Base-by-base conservation (phyloP, 1,140 invertebrate species). In the Euura lappo region DNA sequence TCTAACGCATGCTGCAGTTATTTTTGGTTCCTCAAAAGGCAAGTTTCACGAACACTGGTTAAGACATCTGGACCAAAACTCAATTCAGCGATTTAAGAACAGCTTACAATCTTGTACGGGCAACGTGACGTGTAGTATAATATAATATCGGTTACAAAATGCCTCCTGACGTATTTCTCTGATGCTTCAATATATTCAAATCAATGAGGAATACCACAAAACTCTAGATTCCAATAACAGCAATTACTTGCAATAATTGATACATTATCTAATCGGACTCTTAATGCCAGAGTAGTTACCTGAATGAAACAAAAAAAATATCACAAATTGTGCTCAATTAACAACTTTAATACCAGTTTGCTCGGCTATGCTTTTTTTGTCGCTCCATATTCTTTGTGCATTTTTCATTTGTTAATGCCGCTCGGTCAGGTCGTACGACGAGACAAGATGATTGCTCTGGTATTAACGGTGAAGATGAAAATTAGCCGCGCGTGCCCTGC, bases 1-100 rank as follows among this genome's bases (percentile, higher is more conserved):
- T 60, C 69, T 28, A 64, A 75, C 77, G 72, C 75, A 76, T 71
- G 74, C 74, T 73, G 71, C 69, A 71, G 68, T 72, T 74, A 75
- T 70, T 75, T 77, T 68, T 71, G 70, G 71, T 76, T 76, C 73
- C 68, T 74, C 65, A 75, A 75, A 76, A 77, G 70, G 72, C 72
- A 77, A 77, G 72, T 79, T 69, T 71, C 73, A 67, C 74, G 65
- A 73, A 70, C 69, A 44, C 71, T 51, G 70, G 68, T 69, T 74
- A 73, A 73, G 65, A 28, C 28, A 28, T 28, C 28, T 28, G 1
- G 28, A 28, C 28, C 1, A 28, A 28, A 28, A 28, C 28, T 28
- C 28, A 28, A 28, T 28, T 28, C 0, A 28, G 28, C 28, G 28
- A 28, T 28, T 28, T 28, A 28, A 28, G 28, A 28, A 28, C 28